Evolutionary conservation across 2,113 vertebrate genomes (phyloP), one percentile per base, ranked within the genome.

Genomic region (Odontesthes bonariensis): DNA sequence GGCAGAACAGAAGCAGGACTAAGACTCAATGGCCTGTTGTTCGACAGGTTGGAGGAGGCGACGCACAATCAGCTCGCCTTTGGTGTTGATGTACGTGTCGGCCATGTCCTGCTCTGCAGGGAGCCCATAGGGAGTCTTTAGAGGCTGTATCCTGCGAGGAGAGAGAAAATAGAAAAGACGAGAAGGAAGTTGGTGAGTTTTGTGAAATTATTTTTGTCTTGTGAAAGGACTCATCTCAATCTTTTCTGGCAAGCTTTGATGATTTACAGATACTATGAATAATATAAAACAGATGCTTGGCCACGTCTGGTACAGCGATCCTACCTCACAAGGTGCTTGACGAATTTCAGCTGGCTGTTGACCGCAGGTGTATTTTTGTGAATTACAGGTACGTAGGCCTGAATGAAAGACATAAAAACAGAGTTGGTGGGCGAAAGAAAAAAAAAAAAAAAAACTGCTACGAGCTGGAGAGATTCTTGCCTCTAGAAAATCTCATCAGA

Each of bases 271-370:
- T 11, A 23, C 8, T 7, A 8, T 5, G 4, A 47, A 17, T 60
- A 8, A 22, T 44, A 42, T 22, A 46, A 32, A n/a, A 3, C 32
- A 4, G 1, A 22, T 35, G 20, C 19, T 9, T 70, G 16, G n/a
- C 8, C 3, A 11, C 27, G 8, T 67, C 64, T 54, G 23, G 17
- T 10, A 8, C 7, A 59, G 16, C 3, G 2, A 11, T 73, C 96
- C 91, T 92, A 98, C 98, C 95, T 96, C 61, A 99, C 91, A 63
- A 99, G 94, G 81, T 99, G 98, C 83, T 99, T 99, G 74, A 99
- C 77, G 49, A 95, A 83, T 87, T 98, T 99, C 77, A 99, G 89
- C 49, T 85, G 96, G 75, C 73, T 84, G 61, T 99, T 99, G 83
- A 99, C 96, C 0, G 97, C 93, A 59, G 95, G 95, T 69, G 94